Base-by-base conservation (phyloP, 2,113 vertebrate species). In the Lycaon pictus region DNA sequence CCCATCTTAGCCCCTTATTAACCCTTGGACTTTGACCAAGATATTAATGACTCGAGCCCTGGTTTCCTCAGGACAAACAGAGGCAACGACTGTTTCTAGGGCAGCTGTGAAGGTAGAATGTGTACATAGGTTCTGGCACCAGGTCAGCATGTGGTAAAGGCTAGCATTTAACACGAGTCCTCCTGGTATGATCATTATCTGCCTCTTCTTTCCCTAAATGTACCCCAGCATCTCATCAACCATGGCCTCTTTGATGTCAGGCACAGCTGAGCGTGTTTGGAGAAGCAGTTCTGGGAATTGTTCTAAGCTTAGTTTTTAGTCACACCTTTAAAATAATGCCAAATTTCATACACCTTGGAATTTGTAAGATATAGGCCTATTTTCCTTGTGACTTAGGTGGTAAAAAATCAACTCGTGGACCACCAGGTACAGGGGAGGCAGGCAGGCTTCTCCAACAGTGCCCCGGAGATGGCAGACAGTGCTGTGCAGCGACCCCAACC, bases 11-110 rank as follows among this genome's bases (percentile, higher is more conserved):
- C 10, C 51, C 11, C 88, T 92, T 35, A 25, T 22, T 55, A 90
- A 83, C 29, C 43, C 29, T 55, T 0, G 43, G 62, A 51, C 60
- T 55, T 65, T 23, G 27, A 51, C 53, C 13, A 55, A 19, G 17
- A 69, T 48, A 15, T 7, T 65, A 81, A 81, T 43, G 32, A n/a
- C 25, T 13, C 37, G 29, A 53, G 15, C 7, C 17, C 35, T 87
- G 11, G 11, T 90, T 95, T 97, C 32, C 72, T 84, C 13, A 3
- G 23, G 5, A 71, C 93, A 98, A 87, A 96, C 85, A 95, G 20
- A 96, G 20, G 4, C 37, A 29, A 7, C 67, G 32, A 16, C 62
- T 56, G 11, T 77, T 94, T 17, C 51, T 51, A 90, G 53, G 74
- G 43, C 29, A 53, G 65, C 67, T 79, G 83, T 62, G 71, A 94